phyloP scores from a whole-genome alignment of 2,888 invertebrate species.

The Elgonia sp. region DNA sequence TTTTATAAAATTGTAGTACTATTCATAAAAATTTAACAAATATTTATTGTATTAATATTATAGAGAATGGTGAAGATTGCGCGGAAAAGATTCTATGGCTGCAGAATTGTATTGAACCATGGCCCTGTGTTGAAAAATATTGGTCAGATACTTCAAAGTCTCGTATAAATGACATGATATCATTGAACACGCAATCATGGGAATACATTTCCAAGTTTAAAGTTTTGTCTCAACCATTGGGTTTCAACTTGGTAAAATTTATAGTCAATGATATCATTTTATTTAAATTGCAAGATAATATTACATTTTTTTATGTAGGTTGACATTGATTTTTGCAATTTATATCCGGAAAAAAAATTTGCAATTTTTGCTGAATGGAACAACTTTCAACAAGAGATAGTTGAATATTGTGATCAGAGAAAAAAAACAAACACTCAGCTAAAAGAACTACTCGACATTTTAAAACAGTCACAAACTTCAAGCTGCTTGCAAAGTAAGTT shows the following conservation, averaged over 20 bases:
- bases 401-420: neutral
- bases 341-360: slow-evolving; percentile 10
- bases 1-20: neutral
- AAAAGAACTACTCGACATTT: neutral
- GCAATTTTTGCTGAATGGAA: neutral
- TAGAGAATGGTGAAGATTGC: slow-evolving; percentile 29
- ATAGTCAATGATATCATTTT: neutral
- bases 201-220: slow-evolving; percentile 56
- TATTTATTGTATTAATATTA: slow-evolving; percentile 2
- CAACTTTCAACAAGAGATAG: neutral
- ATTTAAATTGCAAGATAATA: neutral
- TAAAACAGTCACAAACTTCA: too few relatives aligned
- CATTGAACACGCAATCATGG: slow-evolving; percentile 36
- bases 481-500: too few relatives aligned
- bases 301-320: neutral
- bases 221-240: slow-evolving; percentile 54
- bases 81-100: slow-evolving; percentile 58
- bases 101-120: slow-evolving; percentile 66
- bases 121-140: slow-evolving; percentile 64
- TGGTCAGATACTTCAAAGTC: slow-evolving; percentile 67
- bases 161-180: slow-evolving; percentile 45
- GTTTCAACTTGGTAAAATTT: slow-evolving; percentile 19
- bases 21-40: neutral
- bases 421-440: too few relatives aligned
- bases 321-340: slow-evolving; percentile 17